A percentile compares a stretch with the other conserved stretches of the same genome.
Evolutionary conservation across 2,797 vertebrate species (phyloP).

Genomic region (Enteromius argenteus): DNA sequence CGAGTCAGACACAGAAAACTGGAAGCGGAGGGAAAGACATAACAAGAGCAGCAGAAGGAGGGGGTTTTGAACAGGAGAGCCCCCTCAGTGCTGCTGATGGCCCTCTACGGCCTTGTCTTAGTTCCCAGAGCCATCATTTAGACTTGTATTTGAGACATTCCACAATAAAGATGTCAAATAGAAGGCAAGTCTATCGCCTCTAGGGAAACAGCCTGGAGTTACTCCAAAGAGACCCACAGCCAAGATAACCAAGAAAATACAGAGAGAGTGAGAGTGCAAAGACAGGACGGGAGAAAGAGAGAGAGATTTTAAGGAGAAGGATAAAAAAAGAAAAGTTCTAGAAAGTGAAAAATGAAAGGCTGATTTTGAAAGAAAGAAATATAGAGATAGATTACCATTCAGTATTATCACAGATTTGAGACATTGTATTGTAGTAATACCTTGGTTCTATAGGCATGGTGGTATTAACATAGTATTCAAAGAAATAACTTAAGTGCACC

Average conservation of each 20-base stretch:
- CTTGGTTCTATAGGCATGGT: neutral
- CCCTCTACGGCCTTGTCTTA: conserved; percentile 52
- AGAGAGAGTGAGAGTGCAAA: conserved; percentile 26
- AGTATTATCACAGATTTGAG: neutral
- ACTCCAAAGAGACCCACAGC: conserved; percentile 71
- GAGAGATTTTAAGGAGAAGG: conserved; percentile 23
- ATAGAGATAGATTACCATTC: conserved; percentile 6
- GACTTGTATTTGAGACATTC: conserved; percentile 80
- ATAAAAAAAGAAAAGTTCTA: neutral
- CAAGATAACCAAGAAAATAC: conserved; percentile 68
- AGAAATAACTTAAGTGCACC: neutral
- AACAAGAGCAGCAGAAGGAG: conserved; percentile 19
- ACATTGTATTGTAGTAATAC: neutral
- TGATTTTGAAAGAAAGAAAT: conserved; percentile 10
- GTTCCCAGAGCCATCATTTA: conserved; percentile 71
- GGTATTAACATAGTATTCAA: neutral
- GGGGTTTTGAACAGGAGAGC: conserved; percentile 35
- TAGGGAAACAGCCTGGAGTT: conserved; percentile 69
- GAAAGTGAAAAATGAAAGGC: conserved; percentile 5
- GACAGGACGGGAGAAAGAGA: conserved; percentile 25
- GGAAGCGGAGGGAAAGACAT: neutral
- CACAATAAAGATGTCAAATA: conserved; percentile 82
- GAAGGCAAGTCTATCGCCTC: conserved; percentile 67
- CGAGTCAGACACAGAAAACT: conserved; percentile 43
- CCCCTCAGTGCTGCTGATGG: conserved; percentile 42